These are phyloP conservation scores for Euzetes globulus DNA, from an alignment of 2,888 invertebrate genomes.

Conservation along the genomic window DNA sequence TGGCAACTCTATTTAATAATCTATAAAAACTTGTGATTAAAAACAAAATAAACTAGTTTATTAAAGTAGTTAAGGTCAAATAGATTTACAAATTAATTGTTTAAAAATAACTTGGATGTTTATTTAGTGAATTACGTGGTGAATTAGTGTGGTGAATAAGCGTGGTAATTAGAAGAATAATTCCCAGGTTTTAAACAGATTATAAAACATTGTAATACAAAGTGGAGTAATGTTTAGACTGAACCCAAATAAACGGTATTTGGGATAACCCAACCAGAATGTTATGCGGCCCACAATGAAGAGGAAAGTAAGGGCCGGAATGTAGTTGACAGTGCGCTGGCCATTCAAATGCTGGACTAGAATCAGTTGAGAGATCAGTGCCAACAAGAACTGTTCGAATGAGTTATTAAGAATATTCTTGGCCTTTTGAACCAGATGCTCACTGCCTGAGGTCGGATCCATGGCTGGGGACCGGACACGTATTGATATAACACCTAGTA, in stretches of 20 bases:
- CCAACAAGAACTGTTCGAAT: conserved; percentile 32
- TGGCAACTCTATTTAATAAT: too few species aligned
- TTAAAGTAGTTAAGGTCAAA: too few species aligned
- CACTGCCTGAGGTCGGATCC: conserved; percentile 26
- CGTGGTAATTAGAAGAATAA: neutral
- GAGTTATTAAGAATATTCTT: conserved; percentile 32
- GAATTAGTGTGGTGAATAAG: too few species aligned
- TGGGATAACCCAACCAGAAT: conserved; percentile 35
- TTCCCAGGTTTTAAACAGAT: neutral
- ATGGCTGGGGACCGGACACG: neutral
- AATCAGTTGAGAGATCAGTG: conserved; percentile 13
- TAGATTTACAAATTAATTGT: too few species aligned
- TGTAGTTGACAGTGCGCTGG: conserved; percentile 8
- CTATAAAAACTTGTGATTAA: too few species aligned
- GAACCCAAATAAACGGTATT: conserved; percentile 29
- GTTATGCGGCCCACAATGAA: conserved; percentile 26
- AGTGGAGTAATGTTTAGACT: neutral
- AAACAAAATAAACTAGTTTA: too few species aligned
- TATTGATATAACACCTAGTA: neutral
- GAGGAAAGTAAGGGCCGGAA: conserved; percentile 26
- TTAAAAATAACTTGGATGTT: too few species aligned
- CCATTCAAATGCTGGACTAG: conserved; percentile 9
- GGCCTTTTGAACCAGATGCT: neutral
- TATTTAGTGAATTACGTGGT: too few species aligned
- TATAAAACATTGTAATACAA: neutral